phyloP scores from a whole-genome alignment of 1,140 invertebrate species.

The Acromyrmex charruanus region DNA sequence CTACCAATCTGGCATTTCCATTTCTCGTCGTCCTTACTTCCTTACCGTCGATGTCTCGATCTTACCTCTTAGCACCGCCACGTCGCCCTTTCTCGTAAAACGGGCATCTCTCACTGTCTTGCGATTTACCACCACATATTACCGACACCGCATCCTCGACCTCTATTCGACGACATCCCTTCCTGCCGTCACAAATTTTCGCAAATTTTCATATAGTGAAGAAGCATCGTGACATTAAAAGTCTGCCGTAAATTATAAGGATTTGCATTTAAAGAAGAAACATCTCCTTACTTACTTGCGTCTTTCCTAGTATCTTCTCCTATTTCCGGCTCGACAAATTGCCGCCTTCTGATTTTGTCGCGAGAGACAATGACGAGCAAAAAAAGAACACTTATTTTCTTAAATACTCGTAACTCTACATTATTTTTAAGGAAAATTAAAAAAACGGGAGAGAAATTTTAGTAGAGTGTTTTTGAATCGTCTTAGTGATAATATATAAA shows the following conservation, averaged over 20 bases:
- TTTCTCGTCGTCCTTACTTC: constrained; percentile 62
- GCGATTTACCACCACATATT: constrained; percentile 32
- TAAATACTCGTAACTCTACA: not conserved
- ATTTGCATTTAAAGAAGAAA: constrained; percentile 58
- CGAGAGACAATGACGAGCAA: not conserved
- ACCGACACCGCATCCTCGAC: not conserved
- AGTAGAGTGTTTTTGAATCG: not conserved
- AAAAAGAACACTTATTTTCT: not conserved
- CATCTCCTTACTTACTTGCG: constrained; percentile 65
- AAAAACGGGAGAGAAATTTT: constrained; percentile 6
- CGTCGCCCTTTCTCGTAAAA: constrained; percentile 11
- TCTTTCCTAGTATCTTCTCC: not conserved
- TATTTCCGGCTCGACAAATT: not conserved
- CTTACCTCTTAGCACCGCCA: constrained; percentile 27
- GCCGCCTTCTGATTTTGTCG: constrained; percentile 21
- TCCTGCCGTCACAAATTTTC: constrained; percentile 48
- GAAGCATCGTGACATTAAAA: constrained; percentile 67
- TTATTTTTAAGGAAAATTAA: not conserved
- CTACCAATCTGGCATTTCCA: constrained; percentile 71
- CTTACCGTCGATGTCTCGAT: constrained; percentile 47
- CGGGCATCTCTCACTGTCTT: constrained; percentile 46
- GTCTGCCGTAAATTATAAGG: constrained; percentile 69
- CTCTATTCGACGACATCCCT: not conserved
- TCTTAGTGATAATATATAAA: not conserved
- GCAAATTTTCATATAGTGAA: constrained; percentile 56